Evolutionary conservation across 2,888 invertebrate species (phyloP).

Genomic region (Ormia ochracea): DNA sequence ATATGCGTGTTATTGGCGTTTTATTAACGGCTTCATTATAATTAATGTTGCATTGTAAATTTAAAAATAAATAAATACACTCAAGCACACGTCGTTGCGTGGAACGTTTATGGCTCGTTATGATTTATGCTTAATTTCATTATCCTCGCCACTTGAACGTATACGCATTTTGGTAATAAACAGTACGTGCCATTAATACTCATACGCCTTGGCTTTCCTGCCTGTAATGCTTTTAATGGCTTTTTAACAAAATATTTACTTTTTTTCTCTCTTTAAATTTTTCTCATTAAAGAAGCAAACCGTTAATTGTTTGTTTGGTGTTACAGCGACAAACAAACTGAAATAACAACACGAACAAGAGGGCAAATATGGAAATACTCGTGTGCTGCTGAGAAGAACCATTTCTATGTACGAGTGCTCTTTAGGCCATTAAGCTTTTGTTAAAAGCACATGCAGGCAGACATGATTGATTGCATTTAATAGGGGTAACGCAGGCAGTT

Average conservation of each 20-base stretch:
- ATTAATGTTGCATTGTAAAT: slow-evolving; percentile 32
- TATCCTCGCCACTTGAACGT: neutral
- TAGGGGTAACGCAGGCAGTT: too few species aligned
- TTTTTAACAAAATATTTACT: neutral
- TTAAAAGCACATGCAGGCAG: neutral
- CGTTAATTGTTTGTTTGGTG: slow-evolving; percentile 15
- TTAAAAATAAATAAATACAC: neutral
- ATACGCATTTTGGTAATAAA: neutral
- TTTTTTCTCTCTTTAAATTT: neutral
- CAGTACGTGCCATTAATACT: neutral
- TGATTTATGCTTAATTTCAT: slow-evolving; percentile 33
- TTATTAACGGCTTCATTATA: slow-evolving; percentile 25
- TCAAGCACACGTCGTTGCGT: slow-evolving; percentile 1
- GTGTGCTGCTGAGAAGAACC: neutral
- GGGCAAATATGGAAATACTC: neutral
- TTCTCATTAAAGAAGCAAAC: neutral
- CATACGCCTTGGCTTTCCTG: slow-evolving; percentile 6
- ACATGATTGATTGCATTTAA: neutral
- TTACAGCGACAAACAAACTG: neutral
- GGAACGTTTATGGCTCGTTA: slow-evolving; percentile 10
- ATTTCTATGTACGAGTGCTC: too few species aligned
- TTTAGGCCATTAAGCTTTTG: neutral
- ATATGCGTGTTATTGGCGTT: neutral
- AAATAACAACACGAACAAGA: neutral
- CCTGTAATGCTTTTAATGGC: slow-evolving; percentile 14